Evolutionary conservation across 2,797 vertebrate genomes (phyloP), one percentile per base, ranked within the genome.

Genomic region (Paratrypauchen microcephalus): DNA sequence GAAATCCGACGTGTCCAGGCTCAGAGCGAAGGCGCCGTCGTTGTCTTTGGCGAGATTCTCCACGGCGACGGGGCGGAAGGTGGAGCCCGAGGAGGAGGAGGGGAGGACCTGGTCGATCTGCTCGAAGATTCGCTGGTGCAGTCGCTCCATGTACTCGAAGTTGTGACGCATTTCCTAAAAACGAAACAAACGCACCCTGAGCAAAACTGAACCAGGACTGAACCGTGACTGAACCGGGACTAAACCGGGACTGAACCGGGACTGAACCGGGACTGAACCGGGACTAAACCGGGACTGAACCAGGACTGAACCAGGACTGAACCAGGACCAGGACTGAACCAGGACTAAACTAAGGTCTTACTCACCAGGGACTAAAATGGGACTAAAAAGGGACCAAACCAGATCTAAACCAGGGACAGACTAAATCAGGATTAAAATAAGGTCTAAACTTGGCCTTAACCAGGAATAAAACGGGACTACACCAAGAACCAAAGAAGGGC

Each of bases 51-150:
- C 81, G 61, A 90, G 36, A 9, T 83, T 68, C 72, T 85, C 88
- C 82, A 93, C 92, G 41, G 88, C 61, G 66, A 94, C 91, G 18
- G 92, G 91, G 68, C 80, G 79, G 75, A 92, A 88, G 32, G 71
- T 16, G 0, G 71, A 15, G 5, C 72, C 39, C 4, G 41, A 45
- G n/a, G n/a, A n/a, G 12, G 7, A 30, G 24, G 69, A 71, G 13
- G 76, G 16, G 1, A 83, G 47, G 55, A 74, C 55, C 0, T 84
- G 83, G 82, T 93, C 92, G 1, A 93, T 92, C 85, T 94, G 91
- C 8, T 93, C 86, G 0, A 94, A 92, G 76, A 94, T 92, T 85
- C 77, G 92, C 58, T 91, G 90, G 80, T 94, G 93, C 19, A 94
- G 81, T 45, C 78, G 74, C 69, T 93, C 92, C 92, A 94, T 93